Percentiles rank a stretch among this genome's conserved stretches.
Evolutionary conservation across 2,113 vertebrate genomes (phyloP).

Genomic region (Erpornis zantholeuca): DNA sequence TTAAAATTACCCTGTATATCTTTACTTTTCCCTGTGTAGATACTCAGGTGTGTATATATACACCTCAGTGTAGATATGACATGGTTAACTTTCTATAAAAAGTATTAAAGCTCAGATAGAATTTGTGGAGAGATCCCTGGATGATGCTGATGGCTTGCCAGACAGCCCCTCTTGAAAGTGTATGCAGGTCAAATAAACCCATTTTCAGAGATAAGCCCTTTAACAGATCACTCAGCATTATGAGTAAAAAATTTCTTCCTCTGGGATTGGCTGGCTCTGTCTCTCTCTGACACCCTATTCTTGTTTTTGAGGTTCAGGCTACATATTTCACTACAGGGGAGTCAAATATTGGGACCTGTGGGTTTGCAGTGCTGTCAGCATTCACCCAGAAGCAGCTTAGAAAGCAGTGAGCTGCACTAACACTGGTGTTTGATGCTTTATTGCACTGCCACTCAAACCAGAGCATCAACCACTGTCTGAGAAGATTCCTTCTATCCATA

Average conservation of each 20-base stretch:
- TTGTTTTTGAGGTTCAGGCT: background rate
- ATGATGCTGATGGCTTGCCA: background rate
- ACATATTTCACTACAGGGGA: no score
- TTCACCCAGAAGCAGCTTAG: background rate
- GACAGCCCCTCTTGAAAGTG: background rate
- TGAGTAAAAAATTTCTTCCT: background rate
- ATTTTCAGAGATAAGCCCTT: background rate
- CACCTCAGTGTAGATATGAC: background rate
- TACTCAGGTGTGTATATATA: background rate
- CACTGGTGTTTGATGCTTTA: rapidly evolving
- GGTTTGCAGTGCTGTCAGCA: background rate
- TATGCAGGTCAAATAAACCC: background rate
- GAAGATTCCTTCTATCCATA: background rate
- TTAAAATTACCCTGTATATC: background rate
- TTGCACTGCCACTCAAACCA: background rate
- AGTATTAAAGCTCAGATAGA: background rate
- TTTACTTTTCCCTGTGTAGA: background rate
- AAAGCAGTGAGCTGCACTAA: background rate
- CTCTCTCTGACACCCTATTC: background rate
- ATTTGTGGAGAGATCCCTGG: background rate
- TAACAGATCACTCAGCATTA: background rate
- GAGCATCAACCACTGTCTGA: background rate
- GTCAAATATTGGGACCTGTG: background rate
- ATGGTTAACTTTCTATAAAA: background rate
- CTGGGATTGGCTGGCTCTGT: background rate